phyloP scores from a whole-genome alignment of 2,797 vertebrate species.

The Pipistrellus pipistrellus region DNA sequence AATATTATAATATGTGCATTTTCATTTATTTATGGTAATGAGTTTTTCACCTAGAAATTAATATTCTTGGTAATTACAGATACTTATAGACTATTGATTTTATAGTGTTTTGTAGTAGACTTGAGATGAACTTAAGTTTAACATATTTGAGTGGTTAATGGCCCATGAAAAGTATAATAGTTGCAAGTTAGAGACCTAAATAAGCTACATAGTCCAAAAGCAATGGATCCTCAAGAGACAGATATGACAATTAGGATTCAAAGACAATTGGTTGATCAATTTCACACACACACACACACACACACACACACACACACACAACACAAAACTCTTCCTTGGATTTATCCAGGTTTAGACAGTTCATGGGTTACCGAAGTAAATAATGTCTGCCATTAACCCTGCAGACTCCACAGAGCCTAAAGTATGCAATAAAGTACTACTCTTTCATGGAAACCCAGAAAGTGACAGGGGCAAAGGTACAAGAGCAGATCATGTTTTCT shows the following conservation, averaged over 20 bases:
- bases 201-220: neutral
- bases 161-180: neutral
- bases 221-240: neutral
- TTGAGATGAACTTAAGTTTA: slow-evolving; percentile 61
- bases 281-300: neutral
- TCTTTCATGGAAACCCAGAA: neutral
- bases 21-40: neutral
- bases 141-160: slow-evolving; percentile 9
- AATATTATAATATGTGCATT: neutral
- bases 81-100: slow-evolving; percentile 1
- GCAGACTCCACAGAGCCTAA: neutral
- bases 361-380: neutral
- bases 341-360: neutral
- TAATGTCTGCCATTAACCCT: neutral
- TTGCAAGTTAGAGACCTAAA: slow-evolving; percentile 1
- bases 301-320: neutral
- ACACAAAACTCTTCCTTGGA: neutral
- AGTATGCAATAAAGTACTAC: neutral
- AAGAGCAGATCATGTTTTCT: neutral
- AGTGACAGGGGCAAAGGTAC: neutral
- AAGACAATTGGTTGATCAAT: neutral
- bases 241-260: neutral
- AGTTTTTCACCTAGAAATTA: slow-evolving; percentile 14
- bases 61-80: slow-evolving; percentile 40
- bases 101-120: neutral